Conservation (phyloP, 1,140 invertebrate species). For the Conopomorpha cramerella region DNA sequence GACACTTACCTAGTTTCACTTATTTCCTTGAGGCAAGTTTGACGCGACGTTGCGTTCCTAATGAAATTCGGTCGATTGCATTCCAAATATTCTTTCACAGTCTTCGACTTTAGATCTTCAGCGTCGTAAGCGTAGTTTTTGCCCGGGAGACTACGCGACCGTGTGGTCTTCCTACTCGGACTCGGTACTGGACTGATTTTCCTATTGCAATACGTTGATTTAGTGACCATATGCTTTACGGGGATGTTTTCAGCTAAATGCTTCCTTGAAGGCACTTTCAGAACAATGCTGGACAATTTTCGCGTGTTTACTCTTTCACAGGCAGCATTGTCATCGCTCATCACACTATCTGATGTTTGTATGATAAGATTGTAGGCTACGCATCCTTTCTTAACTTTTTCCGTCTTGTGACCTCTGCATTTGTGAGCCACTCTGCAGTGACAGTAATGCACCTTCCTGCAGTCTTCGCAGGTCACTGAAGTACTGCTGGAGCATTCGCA, state of each 20-base stretch:
- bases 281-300: slow-evolving; percentile 32
- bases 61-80: slow-evolving; percentile 49
- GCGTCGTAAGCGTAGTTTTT: slow-evolving; percentile 21
- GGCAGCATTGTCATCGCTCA: slow-evolving; percentile 38
- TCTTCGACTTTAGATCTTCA: slow-evolving; percentile 19
- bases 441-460: slow-evolving; percentile 24
- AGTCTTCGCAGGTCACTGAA: slow-evolving; percentile 29
- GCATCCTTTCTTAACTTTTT: slow-evolving; percentile 38
- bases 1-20: slow-evolving; percentile 38
- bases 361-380: slow-evolving; percentile 53
- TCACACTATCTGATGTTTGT: slow-evolving; percentile 47
- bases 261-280: slow-evolving; percentile 50
- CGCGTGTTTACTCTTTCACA: slow-evolving; percentile 11
- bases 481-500: slow-evolving; percentile 34
- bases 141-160: no score
- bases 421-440: slow-evolving; percentile 21
- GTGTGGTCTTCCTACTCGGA: no score
- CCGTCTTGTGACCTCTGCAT: slow-evolving; percentile 28
- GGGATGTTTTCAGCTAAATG: no score
- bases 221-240: slow-evolving; percentile 21
- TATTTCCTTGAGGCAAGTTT: slow-evolving; percentile 33
- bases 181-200: slow-evolving; percentile 36
- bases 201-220: not conserved
- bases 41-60: slow-evolving; percentile 24
- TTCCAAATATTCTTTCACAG: slow-evolving; percentile 46